Evolutionary conservation across 2,113 vertebrate genomes (phyloP).

Genomic region (Mobula birostris): DNA sequence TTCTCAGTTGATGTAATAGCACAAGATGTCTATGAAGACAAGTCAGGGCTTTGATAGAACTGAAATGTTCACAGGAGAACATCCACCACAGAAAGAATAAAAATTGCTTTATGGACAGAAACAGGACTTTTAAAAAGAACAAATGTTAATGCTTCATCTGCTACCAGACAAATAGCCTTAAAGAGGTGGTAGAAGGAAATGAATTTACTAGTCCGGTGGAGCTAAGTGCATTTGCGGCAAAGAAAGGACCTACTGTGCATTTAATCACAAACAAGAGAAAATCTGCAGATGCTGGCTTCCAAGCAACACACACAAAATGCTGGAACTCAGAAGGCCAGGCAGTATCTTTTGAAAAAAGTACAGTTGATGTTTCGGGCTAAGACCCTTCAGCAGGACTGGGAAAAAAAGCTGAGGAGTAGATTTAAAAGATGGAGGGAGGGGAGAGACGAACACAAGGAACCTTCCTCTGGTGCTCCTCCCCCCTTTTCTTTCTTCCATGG

Average conservation of each 20-base stretch:
- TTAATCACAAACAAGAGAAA: too few relatives aligned
- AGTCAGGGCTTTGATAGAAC: neutral
- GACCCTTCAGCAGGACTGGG: too few relatives aligned
- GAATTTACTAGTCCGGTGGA: neutral
- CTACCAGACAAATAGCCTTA: neutral
- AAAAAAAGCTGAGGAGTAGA: too few relatives aligned
- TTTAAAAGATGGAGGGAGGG: too few relatives aligned
- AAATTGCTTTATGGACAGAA: neutral
- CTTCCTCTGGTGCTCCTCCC: too few relatives aligned
- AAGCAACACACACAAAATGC: too few relatives aligned
- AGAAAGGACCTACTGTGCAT: neutral
- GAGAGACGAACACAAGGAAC: too few relatives aligned
- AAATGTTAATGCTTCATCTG: neutral
- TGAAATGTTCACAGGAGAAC: neutral
- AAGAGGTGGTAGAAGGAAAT: neutral
- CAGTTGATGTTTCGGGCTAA: too few relatives aligned
- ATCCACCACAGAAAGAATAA: neutral
- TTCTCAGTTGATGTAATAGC: neutral
- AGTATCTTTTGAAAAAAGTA: too few relatives aligned
- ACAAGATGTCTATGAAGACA: neutral
- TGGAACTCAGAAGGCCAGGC: too few relatives aligned
- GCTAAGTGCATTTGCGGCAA: neutral
- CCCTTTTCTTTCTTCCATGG: too few relatives aligned
- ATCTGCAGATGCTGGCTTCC: too few relatives aligned
- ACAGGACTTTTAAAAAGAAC: neutral